Evolutionary conservation across 2,888 invertebrate species (phyloP).

Genomic region (Onthophagus sagittarius): DNA sequence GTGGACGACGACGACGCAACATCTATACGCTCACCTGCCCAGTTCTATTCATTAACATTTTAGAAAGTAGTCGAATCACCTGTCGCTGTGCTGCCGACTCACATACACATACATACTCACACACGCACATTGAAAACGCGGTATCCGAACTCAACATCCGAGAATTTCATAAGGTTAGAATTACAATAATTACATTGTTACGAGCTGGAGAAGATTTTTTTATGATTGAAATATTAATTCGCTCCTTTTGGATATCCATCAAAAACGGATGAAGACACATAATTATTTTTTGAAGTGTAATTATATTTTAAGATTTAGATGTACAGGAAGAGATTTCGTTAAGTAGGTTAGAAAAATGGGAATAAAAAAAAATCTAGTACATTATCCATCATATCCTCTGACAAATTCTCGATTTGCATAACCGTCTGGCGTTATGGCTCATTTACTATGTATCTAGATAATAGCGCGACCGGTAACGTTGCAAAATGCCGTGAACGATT

Average conservation of each 20-base stretch:
- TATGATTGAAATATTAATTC: not conserved
- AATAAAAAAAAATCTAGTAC: not conserved
- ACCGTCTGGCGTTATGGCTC: not conserved
- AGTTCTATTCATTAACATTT: slow-evolving; percentile 8
- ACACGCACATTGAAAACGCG: too few relatives aligned
- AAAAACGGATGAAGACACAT: not conserved
- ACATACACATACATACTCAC: not conserved
- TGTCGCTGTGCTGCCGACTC: slow-evolving; percentile 5
- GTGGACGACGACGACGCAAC: not conserved
- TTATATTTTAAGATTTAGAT: too few relatives aligned
- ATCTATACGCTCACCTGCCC: not conserved
- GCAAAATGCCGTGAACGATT: not conserved
- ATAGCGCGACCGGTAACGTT: not conserved
- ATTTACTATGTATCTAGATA: not conserved
- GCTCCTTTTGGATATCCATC: not conserved
- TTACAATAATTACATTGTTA: slow-evolving; percentile 14
- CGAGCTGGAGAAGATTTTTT: not conserved
- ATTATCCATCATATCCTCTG: not conserved
- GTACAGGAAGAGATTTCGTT: too few relatives aligned
- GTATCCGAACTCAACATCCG: too few relatives aligned
- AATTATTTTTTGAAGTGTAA: too few relatives aligned
- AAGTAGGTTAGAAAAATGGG: not conserved
- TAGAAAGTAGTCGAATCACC: slow-evolving; percentile 10
- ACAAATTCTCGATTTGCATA: not conserved
- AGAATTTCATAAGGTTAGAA: slow-evolving; percentile 12